Evolutionary conservation across 2,113 vertebrate species (phyloP).

Genomic region (Ptyas mucosa): DNA sequence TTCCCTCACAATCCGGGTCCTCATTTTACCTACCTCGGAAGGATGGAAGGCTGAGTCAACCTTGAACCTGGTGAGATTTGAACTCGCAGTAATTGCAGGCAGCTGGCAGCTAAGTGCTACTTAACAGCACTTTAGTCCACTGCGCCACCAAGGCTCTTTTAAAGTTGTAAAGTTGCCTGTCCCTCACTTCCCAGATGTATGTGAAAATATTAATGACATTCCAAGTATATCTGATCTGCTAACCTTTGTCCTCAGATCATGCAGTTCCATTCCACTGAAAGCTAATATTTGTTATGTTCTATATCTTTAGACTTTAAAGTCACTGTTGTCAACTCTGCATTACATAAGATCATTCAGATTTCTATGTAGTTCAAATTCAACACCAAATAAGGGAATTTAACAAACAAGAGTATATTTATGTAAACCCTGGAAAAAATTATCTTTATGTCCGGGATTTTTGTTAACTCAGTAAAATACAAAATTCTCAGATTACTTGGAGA

Average conservation of each 20-base stretch:
- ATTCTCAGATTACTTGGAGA: not conserved
- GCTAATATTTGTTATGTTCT: conserved; percentile 52
- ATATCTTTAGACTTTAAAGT: conserved; percentile 42
- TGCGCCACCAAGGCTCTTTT: too few relatives aligned
- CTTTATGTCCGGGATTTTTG: not conserved
- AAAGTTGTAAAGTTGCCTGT: too few relatives aligned
- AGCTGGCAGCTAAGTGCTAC: too few relatives aligned
- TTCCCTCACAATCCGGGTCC: too few relatives aligned
- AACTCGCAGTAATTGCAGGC: too few relatives aligned
- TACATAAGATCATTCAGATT: conserved; percentile 33
- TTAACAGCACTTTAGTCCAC: too few relatives aligned
- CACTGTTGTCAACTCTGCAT: conserved; percentile 35
- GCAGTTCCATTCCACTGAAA: conserved; percentile 29
- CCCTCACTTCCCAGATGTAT: conserved; percentile 30
- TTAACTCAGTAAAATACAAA: conserved; percentile 18
- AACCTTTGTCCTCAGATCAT: conserved; percentile 10
- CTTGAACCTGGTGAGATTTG: too few relatives aligned
- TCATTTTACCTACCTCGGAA: too few relatives aligned
- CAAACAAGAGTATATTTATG: conserved; percentile 3
- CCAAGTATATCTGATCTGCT: conserved; percentile 31
- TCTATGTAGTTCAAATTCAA: conserved; percentile 27
- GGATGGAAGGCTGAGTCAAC: too few relatives aligned
- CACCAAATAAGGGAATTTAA: not conserved
- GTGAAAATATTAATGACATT: conserved; percentile 41
- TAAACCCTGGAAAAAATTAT: conserved; percentile 19